Evolutionary conservation across 2,888 invertebrate genomes (phyloP).

Genomic region (Anthophora plumipes): DNA sequence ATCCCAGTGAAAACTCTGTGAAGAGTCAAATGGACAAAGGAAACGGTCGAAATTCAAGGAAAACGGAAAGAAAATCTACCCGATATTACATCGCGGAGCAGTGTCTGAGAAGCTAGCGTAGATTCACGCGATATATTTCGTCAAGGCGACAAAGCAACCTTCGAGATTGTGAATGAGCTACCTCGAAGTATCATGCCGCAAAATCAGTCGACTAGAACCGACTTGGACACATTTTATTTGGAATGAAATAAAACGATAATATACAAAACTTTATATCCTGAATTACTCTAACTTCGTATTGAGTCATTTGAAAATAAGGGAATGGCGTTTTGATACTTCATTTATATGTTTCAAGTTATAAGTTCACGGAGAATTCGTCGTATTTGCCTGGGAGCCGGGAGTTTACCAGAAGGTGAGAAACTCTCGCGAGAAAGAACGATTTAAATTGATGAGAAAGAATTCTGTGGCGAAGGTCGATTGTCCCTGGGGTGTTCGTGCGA

Average conservation of each 20-base stretch:
- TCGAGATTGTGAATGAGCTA: neutral
- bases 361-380: conserved; percentile 24
- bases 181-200: neutral
- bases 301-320: too few species aligned
- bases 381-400: conserved; percentile 2
- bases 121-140: neutral
- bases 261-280: too few species aligned
- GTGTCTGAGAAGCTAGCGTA: neutral
- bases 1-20: neutral
- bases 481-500: conserved; percentile 37
- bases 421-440: conserved; percentile 2
- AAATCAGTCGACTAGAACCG: conserved; percentile 14
- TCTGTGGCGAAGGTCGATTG: conserved; percentile 17
- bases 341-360: too few species aligned
- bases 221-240: too few species aligned
- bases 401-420: conserved; percentile 32
- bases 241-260: too few species aligned
- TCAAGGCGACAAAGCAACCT: conserved; percentile 19
- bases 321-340: too few species aligned
- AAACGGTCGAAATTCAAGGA: neutral
- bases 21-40: conserved; percentile 9
- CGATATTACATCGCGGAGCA: neutral
- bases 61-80: conserved; percentile 2
- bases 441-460: conserved; percentile 5
- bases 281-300: too few species aligned